A percentile compares a stretch with the other conserved stretches of the same genome.
Evolutionary conservation across 2,888 invertebrate genomes (phyloP).

Genomic region (Melipona beecheii): DNA sequence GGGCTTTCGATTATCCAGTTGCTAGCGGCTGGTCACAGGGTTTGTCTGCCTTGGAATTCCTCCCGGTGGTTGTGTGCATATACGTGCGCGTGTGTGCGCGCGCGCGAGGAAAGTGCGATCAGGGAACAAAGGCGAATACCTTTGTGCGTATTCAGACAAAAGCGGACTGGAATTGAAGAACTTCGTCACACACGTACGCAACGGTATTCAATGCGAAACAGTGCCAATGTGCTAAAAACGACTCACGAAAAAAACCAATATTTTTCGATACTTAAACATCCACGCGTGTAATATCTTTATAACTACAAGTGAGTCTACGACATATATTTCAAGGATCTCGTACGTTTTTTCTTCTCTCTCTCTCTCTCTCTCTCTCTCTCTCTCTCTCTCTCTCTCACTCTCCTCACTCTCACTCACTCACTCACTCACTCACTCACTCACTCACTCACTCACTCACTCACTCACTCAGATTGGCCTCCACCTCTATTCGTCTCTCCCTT

Average conservation of each 20-base stretch:
- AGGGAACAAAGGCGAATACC: slow-evolving; percentile 31
- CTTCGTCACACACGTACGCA: slow-evolving; percentile 20
- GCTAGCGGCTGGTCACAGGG: slow-evolving; percentile 67
- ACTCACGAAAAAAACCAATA: background rate
- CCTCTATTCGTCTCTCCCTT: slow-evolving; percentile 3
- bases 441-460: too few relatives aligned
- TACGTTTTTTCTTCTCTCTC: background rate
- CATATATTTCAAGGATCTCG: background rate
- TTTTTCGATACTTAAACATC: background rate
- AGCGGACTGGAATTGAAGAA: background rate
- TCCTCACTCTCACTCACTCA: too few relatives aligned
- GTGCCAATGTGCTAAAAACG: slow-evolving; percentile 24
- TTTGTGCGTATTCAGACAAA: background rate
- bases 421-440: too few relatives aligned
- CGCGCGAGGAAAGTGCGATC: slow-evolving; percentile 14
- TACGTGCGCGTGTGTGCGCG: slow-evolving; percentile 39
- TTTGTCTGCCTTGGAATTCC: slow-evolving; percentile 60
- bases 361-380: background rate
- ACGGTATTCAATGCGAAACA: background rate
- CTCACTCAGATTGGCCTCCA: background rate
- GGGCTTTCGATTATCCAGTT: slow-evolving; percentile 67
- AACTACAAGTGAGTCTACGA: slow-evolving; percentile 7
- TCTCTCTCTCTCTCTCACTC: too few relatives aligned
- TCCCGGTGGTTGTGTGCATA: slow-evolving; percentile 38
- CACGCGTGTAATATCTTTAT: slow-evolving; percentile 11